Conservation (phyloP, 2,113 vertebrate genomes). For the Notiomystis cincta region DNA sequence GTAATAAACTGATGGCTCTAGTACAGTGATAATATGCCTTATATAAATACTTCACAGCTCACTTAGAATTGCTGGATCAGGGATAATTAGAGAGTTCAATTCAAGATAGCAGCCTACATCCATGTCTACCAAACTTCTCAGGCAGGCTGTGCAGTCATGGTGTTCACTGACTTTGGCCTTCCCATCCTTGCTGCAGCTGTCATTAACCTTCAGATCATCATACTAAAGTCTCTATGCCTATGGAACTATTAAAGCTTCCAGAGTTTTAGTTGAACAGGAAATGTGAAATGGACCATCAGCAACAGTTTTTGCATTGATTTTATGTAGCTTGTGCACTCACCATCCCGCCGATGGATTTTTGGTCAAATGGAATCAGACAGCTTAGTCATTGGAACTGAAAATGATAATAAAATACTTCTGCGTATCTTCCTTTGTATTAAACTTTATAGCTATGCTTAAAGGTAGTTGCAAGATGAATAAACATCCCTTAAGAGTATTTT, state of each 20-base stretch:
- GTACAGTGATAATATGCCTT: neutral
- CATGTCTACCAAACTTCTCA: neutral
- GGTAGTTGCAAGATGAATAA: conserved; percentile 26
- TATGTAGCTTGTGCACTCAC: neutral
- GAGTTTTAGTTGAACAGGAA: neutral
- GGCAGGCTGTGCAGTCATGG: neutral
- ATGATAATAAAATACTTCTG: conserved; percentile 38
- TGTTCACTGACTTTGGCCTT: neutral
- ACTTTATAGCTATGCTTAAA: neutral
- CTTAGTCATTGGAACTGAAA: conserved; percentile 28
- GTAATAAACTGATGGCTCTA: neutral
- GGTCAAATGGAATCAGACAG: neutral
- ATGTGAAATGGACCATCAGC: neutral
- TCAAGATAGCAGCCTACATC: neutral
- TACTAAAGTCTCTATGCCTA: neutral
- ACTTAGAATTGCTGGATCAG: neutral
- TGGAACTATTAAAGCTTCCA: neutral
- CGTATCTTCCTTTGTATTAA: conserved; percentile 19
- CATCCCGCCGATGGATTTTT: conserved; percentile 8
- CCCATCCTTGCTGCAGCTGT: rapidly evolving
- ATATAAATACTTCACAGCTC: neutral
- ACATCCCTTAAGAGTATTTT: neutral
- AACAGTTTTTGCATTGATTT: neutral
- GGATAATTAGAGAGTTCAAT: neutral
- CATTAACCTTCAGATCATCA: neutral